Conservation (phyloP, 2,888 invertebrate genomes). For the Gastracanthus pulcherrimus region DNA sequence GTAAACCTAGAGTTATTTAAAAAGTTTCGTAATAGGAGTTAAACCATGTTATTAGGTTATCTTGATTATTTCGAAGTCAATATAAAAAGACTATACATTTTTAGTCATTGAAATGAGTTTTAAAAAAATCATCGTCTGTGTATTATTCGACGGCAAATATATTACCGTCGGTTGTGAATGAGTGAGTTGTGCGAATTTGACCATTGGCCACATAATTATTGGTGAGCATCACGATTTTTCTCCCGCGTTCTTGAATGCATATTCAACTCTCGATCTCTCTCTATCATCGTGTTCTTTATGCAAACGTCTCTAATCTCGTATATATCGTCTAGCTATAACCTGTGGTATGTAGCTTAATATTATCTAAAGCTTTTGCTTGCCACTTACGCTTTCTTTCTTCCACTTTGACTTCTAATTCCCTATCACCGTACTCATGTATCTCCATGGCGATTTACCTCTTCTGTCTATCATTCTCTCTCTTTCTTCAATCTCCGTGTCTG, state of each 20-base stretch:
- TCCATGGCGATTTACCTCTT: neutral
- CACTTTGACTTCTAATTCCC: neutral
- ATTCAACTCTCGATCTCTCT: conserved; percentile 11
- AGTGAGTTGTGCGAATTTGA: neutral
- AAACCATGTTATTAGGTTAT: no score
- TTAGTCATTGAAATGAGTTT: no score
- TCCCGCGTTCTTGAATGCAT: neutral
- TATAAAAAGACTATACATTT: no score
- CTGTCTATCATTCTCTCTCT: neutral
- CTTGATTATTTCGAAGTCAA: no score
- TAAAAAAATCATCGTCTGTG: no score
- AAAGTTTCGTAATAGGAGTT: no score
- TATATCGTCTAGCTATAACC: neutral
- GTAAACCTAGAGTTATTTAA: no score
- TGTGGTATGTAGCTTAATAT: neutral
- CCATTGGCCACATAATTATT: neutral
- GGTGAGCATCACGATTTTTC: conserved; percentile 25
- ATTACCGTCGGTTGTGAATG: no score
- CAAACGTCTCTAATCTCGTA: neutral
- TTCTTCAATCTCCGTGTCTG: conserved; percentile 39
- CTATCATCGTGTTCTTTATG: neutral
- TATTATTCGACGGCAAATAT: no score
- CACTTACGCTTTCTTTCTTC: conserved; percentile 6
- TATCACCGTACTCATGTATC: neutral
- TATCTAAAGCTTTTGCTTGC: neutral